Evolutionary conservation across 2,113 vertebrate genomes (phyloP).

Genomic region (Serilophus lunatus): DNA sequence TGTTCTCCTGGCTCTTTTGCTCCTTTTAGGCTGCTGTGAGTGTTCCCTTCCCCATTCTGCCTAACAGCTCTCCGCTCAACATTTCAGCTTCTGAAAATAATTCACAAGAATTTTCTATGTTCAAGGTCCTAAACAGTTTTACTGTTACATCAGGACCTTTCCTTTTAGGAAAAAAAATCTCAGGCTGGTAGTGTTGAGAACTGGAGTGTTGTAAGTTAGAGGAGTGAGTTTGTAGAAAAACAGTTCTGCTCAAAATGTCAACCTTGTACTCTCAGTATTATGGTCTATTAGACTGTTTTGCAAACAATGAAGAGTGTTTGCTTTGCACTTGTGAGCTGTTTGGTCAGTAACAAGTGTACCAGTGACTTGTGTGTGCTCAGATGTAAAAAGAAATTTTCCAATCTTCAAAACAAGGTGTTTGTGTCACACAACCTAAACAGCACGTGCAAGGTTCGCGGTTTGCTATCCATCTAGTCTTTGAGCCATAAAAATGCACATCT

Average conservation of each 20-base stretch:
- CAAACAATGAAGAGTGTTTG: neutral
- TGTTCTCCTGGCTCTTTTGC: neutral
- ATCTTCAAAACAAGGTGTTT: neutral
- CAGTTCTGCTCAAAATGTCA: neutral
- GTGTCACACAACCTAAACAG: neutral
- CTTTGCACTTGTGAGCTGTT: neutral
- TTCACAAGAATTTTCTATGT: neutral
- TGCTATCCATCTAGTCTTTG: neutral
- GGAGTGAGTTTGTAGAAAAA: neutral
- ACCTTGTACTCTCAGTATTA: neutral
- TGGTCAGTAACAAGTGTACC: neutral
- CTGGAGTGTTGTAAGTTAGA: neutral
- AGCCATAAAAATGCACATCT: neutral
- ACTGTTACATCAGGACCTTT: neutral
- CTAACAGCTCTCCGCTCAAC: neutral
- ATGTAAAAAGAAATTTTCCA: neutral
- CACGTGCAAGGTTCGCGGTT: neutral
- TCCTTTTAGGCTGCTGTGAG: neutral
- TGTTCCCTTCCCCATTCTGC: neutral
- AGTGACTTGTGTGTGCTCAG: neutral
- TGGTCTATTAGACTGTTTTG: neutral
- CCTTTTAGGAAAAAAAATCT: neutral
- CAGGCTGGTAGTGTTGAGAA: neutral
- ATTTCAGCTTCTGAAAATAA: neutral
- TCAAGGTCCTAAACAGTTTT: neutral